These are phyloP conservation scores for Halocynthia roretzi DNA, from an alignment of 23 tunicate species.

Conservation along the genomic window DNA sequence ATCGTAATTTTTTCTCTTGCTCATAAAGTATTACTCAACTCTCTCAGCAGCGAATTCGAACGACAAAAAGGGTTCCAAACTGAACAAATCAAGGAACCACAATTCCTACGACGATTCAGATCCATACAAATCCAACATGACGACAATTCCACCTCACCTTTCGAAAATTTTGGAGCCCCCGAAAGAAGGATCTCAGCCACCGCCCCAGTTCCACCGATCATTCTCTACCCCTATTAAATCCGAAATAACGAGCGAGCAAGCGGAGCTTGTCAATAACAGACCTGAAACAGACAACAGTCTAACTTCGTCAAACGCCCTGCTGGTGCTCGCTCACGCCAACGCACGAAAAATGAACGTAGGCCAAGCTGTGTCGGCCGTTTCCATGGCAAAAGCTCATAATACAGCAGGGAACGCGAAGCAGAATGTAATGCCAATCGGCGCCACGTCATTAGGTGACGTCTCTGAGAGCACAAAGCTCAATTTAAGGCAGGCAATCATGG, in stretches of 20 bases:
- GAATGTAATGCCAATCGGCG: background rate
- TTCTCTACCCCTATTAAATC: conserved; percentile 9
- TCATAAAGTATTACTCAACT: too few species aligned
- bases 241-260: background rate
- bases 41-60: too few species aligned
- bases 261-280: too few species aligned
- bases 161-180: background rate
- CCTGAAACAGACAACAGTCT: background rate
- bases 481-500: conserved; percentile 23
- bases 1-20: too few species aligned
- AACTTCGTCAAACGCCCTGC: background rate
- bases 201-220: conserved; percentile 13
- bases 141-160: conserved; percentile 1
- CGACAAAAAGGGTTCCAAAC: too few species aligned
- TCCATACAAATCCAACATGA: background rate
- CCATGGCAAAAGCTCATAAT: conserved; percentile 11
- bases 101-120: background rate
- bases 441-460: background rate
- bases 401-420: background rate
- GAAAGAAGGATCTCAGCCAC: background rate
- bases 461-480: conserved; percentile 10
- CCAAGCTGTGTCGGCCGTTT: conserved; percentile 19
- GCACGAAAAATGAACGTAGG: conserved; percentile 15
- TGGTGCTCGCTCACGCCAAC: conserved; percentile 25
- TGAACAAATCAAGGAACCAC: background rate